These are phyloP conservation scores for Thyatira batis DNA, from an alignment of 2,888 invertebrate species.

Conservation along the genomic window DNA sequence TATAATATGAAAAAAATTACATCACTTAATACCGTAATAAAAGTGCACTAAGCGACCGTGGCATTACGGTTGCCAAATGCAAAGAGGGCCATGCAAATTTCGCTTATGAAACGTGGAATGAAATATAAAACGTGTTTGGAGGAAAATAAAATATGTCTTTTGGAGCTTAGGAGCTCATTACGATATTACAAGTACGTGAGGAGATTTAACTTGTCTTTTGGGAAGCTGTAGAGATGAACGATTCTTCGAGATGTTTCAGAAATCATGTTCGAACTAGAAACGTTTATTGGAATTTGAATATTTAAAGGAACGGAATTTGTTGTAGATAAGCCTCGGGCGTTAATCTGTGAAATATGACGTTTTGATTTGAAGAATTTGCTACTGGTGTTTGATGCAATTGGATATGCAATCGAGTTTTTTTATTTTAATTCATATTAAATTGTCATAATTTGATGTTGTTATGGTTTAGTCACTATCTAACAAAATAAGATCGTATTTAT, in stretches of 20 bases:
- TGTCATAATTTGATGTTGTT: not conserved
- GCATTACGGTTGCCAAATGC: conserved; percentile 78
- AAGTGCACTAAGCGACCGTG: conserved; percentile 82
- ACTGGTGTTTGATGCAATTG: no score
- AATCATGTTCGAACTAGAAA: not conserved
- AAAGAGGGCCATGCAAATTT: conserved; percentile 77
- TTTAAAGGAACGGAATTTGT: no score
- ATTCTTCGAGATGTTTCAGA: conserved; percentile 28
- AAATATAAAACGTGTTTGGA: conserved; percentile 78
- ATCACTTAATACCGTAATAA: conserved; percentile 84
- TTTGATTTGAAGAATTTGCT: no score
- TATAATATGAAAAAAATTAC: conserved; percentile 84
- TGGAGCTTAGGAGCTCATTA: conserved; percentile 75
- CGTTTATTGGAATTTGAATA: not conserved
- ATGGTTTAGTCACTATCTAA: conserved; percentile 29
- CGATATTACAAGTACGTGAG: conserved; percentile 77
- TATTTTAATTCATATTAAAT: not conserved
- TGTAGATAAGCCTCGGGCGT: no score
- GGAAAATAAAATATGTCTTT: conserved; percentile 78
- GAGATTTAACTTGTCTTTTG: conserved; percentile 67
- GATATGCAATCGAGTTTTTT: no score
- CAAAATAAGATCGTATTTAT: conserved; percentile 64
- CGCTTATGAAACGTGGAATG: conserved; percentile 81
- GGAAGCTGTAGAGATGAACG: conserved; percentile 50
- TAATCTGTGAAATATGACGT: no score